Conservation (phyloP, 2,797 vertebrate genomes). For the Florisuga fusca region DNA sequence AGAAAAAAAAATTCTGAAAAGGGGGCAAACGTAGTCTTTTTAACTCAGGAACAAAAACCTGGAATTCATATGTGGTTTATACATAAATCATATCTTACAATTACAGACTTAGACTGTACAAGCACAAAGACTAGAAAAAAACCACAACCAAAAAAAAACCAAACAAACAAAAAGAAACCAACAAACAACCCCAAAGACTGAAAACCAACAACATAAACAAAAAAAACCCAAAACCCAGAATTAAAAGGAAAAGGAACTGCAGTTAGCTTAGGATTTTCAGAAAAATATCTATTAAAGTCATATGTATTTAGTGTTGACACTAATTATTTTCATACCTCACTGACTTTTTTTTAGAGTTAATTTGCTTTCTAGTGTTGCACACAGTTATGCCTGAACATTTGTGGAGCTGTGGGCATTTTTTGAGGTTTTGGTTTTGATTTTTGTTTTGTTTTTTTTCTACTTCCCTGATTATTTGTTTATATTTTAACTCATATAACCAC, state of each 20-base stretch:
- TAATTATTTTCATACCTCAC: neutral
- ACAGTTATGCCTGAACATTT: neutral
- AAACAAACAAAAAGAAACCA: neutral
- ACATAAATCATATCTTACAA: neutral
- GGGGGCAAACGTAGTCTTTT: neutral
- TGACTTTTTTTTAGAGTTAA: neutral
- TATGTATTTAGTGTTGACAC: neutral
- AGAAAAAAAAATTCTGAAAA: neutral
- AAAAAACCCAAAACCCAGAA: neutral
- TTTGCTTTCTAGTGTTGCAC: neutral
- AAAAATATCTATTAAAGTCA: neutral
- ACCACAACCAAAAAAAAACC: neutral
- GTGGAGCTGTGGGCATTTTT: neutral
- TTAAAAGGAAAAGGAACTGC: neutral
- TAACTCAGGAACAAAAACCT: neutral
- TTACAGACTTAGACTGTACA: neutral
- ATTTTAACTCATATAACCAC: neutral
- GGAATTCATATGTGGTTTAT: neutral
- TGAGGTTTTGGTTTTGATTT: too few relatives aligned
- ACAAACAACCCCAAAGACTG: too few relatives aligned
- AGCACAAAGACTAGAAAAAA: neutral
- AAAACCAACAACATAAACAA: too few relatives aligned
- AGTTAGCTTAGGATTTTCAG: neutral
- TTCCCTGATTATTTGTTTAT: neutral
- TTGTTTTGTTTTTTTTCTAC: accelerated